Evolutionary conservation across 2,113 vertebrate genomes (phyloP).

Genomic region (Hirundichthys speculiger): DNA sequence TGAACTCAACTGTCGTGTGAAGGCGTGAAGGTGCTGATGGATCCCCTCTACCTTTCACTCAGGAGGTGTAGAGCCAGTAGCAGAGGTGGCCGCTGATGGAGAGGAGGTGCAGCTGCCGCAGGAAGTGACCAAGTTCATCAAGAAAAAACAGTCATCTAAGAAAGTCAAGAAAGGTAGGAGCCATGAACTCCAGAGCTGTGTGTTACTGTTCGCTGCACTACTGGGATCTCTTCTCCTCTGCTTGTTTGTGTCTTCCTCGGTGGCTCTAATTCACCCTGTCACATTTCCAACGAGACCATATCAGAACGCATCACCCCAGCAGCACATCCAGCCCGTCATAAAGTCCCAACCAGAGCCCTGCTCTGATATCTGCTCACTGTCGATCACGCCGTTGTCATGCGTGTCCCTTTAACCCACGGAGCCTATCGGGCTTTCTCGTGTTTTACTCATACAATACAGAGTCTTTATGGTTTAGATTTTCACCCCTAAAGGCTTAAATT

Average conservation of each 20-base stretch:
- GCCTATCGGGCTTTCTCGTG: no score
- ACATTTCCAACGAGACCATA: conserved; percentile 7
- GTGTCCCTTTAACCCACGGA: conserved; percentile 38
- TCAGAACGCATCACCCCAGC: conserved; percentile 5
- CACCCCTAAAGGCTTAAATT: conserved; percentile 22
- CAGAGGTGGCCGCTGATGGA: conserved; percentile 80
- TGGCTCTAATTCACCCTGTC: conserved; percentile 14
- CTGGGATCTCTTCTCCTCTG: not conserved
- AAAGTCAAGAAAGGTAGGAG: conserved; percentile 76
- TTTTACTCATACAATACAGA: not conserved
- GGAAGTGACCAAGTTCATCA: conserved; percentile 76
- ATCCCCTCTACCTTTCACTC: conserved; percentile 49
- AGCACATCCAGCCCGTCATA: conserved; percentile 25
- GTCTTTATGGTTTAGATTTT: conserved; percentile 16
- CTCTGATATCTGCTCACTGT: conserved; percentile 49
- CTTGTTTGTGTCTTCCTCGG: not conserved
- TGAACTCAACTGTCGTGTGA: no score
- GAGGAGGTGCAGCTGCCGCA: conserved; percentile 78
- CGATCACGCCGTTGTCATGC: conserved; percentile 38
- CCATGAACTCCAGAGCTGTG: not conserved
- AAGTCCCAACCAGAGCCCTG: conserved; percentile 36
- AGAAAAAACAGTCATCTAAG: conserved; percentile 70
- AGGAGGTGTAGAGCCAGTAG: conserved; percentile 87
- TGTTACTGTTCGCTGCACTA: not conserved
- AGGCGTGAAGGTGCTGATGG: no score